A percentile compares a stretch with the other conserved stretches of the same genome.
Evolutionary conservation across 2,888 invertebrate species (phyloP).

Genomic region (Eustalomyia histrio): DNA sequence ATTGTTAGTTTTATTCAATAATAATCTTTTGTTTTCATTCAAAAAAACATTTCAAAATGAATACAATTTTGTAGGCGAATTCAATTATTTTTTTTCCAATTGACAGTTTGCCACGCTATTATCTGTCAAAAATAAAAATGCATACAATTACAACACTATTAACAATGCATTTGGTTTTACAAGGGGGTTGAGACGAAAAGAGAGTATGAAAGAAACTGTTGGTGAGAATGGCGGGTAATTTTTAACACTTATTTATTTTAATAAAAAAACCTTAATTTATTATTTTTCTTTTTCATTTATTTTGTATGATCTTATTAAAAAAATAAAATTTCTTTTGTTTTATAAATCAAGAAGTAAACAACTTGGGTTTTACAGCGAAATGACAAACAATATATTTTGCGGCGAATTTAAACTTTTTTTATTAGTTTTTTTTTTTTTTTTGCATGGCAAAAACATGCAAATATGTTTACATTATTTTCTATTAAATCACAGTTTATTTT

Average conservation of each 20-base stretch:
- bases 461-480: slow-evolving; percentile 24
- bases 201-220: slow-evolving; percentile 42
- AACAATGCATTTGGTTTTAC: slow-evolving; percentile 51
- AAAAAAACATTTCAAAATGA: neutral
- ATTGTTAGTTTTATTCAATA: too few species aligned
- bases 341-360: slow-evolving; percentile 65
- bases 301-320: slow-evolving; percentile 1
- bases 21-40: neutral
- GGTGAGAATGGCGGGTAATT: slow-evolving; percentile 70
- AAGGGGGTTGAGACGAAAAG: slow-evolving; percentile 61
- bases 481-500: neutral
- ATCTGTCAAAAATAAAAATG: slow-evolving; percentile 60
- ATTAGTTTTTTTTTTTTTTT: slow-evolving; percentile 67
- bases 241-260: slow-evolving; percentile 66
- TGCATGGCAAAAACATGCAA: slow-evolving; percentile 69
- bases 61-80: slow-evolving; percentile 48
- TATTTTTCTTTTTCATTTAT: neutral
- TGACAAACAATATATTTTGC: slow-evolving; percentile 57
- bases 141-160: slow-evolving; percentile 54
- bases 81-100: slow-evolving; percentile 40
- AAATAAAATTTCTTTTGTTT: slow-evolving; percentile 8
- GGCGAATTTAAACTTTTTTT: slow-evolving; percentile 72
- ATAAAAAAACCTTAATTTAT: neutral
- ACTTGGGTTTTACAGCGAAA: slow-evolving; percentile 55
- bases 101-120: slow-evolving; percentile 61